These are phyloP conservation scores for Erythrolamprus reginae DNA, from an alignment of 2,113 vertebrate genomes.

Conservation along the genomic window DNA sequence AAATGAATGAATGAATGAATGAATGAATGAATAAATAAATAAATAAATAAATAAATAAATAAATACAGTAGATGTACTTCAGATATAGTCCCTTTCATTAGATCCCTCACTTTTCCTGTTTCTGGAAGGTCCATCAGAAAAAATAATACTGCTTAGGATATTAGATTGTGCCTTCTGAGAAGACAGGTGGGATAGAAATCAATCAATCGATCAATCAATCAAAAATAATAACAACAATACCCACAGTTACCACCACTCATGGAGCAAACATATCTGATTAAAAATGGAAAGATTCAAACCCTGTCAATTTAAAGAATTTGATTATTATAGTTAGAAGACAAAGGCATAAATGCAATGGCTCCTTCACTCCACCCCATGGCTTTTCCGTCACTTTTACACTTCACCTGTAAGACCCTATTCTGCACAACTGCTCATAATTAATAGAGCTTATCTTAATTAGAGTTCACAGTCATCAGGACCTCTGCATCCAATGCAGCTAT, in stretches of 20 bases:
- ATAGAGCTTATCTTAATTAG: neutral
- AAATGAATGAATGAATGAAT: no score
- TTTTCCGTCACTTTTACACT: neutral
- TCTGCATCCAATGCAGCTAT: neutral
- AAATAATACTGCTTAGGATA: no score
- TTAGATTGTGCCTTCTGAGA: no score
- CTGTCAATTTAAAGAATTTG: neutral
- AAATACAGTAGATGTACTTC: no score
- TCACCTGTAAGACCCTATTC: neutral
- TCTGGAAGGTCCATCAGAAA: no score
- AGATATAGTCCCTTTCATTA: neutral
- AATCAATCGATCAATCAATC: neutral
- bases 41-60: no score
- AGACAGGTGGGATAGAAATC: no score
- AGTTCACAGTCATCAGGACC: neutral
- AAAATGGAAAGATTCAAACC: neutral
- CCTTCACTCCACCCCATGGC: neutral
- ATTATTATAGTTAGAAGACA: neutral
- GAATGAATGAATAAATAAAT: no score
- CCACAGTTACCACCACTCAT: neutral
- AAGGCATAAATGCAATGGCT: neutral
- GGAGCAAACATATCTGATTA: neutral
- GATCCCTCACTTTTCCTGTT: neutral
- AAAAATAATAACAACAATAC: neutral
- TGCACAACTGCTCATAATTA: neutral